A percentile compares a stretch with the other conserved stretches of the same genome.
Conservation (phyloP, 2,113 vertebrate genomes). For the Gymnobelideus leadbeateri region DNA sequence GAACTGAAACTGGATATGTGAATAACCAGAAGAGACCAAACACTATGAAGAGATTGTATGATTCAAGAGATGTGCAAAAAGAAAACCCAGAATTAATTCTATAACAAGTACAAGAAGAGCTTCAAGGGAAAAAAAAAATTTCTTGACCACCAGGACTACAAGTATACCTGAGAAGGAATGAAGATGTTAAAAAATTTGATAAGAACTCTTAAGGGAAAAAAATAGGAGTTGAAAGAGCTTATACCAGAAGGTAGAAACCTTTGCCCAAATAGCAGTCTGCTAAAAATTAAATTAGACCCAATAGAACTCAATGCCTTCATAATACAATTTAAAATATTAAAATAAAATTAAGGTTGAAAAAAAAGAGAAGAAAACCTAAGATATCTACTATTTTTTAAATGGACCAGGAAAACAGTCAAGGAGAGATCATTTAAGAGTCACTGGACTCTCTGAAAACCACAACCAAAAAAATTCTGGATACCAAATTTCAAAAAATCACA, state of each 20-base stretch:
- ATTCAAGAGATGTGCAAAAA: neutral
- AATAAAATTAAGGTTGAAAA: no score
- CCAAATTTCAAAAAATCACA: no score
- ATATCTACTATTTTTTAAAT: no score
- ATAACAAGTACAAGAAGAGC: neutral
- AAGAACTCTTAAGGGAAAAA: neutral
- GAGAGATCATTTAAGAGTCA: no score
- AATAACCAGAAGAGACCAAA: neutral
- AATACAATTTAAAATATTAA: no score
- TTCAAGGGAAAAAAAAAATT: neutral
- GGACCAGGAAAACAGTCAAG: no score
- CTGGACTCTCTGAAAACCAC: no score
- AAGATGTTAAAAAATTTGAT: neutral
- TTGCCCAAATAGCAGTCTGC: neutral
- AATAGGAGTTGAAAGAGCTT: neutral
- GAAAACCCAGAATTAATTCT: neutral
- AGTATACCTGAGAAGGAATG: neutral
- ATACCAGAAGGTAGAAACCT: neutral
- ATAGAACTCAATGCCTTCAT: no score
- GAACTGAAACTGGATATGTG: neutral
- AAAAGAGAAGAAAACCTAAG: no score
- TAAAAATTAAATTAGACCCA: neutral
- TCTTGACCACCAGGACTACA: no score
- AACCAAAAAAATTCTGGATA: no score
- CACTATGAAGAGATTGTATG: neutral